These are phyloP conservation scores for Apodemia mormo DNA, from an alignment of 2,888 invertebrate genomes.

Conservation along the genomic window DNA sequence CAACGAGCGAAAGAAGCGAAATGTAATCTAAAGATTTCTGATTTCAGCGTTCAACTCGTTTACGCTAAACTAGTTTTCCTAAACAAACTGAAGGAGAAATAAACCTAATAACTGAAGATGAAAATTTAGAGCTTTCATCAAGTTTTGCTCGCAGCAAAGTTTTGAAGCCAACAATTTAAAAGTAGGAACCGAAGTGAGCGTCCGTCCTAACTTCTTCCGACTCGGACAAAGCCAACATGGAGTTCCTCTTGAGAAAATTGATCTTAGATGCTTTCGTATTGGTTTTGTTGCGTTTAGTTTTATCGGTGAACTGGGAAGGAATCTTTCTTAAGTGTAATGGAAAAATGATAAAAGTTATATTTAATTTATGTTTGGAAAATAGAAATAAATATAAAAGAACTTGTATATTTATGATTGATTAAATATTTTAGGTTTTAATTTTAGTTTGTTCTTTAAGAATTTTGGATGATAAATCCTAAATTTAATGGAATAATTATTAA, in stretches of 20 bases:
- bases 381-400: too few relatives aligned
- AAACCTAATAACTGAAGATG: slow-evolving; percentile 41
- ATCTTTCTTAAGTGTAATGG: slow-evolving; percentile 11
- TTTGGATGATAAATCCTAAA: not conserved
- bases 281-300: slow-evolving; percentile 32
- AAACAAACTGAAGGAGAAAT: slow-evolving; percentile 27
- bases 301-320: not conserved
- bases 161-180: slow-evolving; percentile 46
- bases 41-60: slow-evolving; percentile 20
- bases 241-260: slow-evolving; percentile 38
- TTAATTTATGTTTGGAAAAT: not conserved
- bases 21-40: slow-evolving; percentile 18
- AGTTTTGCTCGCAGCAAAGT: slow-evolving; percentile 40
- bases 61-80: slow-evolving; percentile 20
- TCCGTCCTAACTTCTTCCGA: slow-evolving; percentile 48
- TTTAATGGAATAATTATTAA: too few relatives aligned
- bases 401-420: too few relatives aligned
- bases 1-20: not conserved
- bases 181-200: slow-evolving; percentile 50
- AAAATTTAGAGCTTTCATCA: slow-evolving; percentile 39
- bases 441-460: not conserved
- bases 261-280: slow-evolving; percentile 36
- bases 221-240: slow-evolving; percentile 43
- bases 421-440: not conserved
- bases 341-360: slow-evolving; percentile 4